Evolutionary conservation across 2,888 invertebrate species (phyloP).

Genomic region (Leptogaster cylindrica): DNA sequence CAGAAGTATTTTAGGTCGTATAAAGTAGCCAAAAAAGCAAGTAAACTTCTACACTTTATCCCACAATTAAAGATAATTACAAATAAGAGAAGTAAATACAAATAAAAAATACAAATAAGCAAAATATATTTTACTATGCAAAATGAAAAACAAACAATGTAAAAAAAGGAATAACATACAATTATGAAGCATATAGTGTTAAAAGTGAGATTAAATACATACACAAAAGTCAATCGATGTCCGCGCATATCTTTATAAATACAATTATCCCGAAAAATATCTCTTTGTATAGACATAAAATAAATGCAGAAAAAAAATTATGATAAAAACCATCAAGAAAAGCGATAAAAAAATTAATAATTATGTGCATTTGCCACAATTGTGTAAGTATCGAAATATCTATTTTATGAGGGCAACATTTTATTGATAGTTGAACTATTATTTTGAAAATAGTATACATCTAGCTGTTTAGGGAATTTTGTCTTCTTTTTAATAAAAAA

Average conservation of each 20-base stretch:
- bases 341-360: constrained; percentile 12
- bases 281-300: constrained; percentile 29
- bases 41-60: background rate
- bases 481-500: constrained; percentile 16
- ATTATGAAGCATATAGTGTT: constrained; percentile 10
- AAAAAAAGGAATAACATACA: background rate
- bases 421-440: constrained; percentile 28
- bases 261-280: constrained; percentile 27
- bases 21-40: background rate
- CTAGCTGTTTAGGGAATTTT: constrained; percentile 36
- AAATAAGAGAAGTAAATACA: background rate
- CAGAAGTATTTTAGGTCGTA: constrained; percentile 11
- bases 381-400: constrained; percentile 30
- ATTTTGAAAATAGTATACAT: constrained; percentile 37
- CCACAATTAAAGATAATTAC: background rate
- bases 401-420: constrained; percentile 33
- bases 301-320: constrained; percentile 2
- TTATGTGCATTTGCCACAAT: constrained; percentile 1
- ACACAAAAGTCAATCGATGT: constrained; percentile 38
- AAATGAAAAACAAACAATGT: background rate
- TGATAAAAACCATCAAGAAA: background rate
- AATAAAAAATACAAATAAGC: constrained; percentile 10
- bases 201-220: constrained; percentile 16
- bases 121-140: constrained; percentile 35
- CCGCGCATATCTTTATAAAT: constrained; percentile 33